Base-by-base conservation (phyloP, 1,140 invertebrate genomes). In the Eubasilissa regina region DNA sequence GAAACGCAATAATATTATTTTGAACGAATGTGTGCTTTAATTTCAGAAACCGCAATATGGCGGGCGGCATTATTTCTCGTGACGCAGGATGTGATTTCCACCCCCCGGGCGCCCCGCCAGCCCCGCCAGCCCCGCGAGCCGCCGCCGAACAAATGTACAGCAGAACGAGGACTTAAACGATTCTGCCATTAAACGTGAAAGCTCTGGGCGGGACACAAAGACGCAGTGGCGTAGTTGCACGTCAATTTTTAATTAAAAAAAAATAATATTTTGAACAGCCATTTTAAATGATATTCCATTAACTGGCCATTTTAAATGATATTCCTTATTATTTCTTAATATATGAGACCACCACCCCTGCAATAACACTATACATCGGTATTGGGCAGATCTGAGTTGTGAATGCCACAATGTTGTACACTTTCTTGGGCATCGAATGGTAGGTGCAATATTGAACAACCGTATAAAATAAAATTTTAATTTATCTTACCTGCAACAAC, bases 121-220 rank as follows among this genome's bases (percentile, higher is more conserved):
- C 47, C 48, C 68, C 25, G 25, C 48, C 68, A 1, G 25, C 1
- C 48, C 45, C 15, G 19, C 64, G 64, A 45, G n/a, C 35, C 45
- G 68, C 68, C 47, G 21, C 68, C 21, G 68, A 72, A 72, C 68
- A 72, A 72, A 51, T 72, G 68, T 72, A 72, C 47, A 72, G 47
- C 64, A 72, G 68, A 53, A 51, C 47, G 68, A 72, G 68, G 68
- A 72, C 68, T 72, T 72, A 72, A 72, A 72, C 68, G 68, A 72
- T 72, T 72, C 68, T 72, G 68, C 48, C 68, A 72, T 72, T 72
- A 72, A 72, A 72, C 68, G 68, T 72, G 48, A 72, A 72, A 72
- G 47, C 68, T 72, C 48, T 72, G 68, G 25, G 68, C 11, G 47
- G 68, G 68, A 68, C 64, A 47, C 64, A 68, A 45, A 68, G 15